Conservation (phyloP, 2,888 invertebrate species). For the Ophioninae sp. region DNA sequence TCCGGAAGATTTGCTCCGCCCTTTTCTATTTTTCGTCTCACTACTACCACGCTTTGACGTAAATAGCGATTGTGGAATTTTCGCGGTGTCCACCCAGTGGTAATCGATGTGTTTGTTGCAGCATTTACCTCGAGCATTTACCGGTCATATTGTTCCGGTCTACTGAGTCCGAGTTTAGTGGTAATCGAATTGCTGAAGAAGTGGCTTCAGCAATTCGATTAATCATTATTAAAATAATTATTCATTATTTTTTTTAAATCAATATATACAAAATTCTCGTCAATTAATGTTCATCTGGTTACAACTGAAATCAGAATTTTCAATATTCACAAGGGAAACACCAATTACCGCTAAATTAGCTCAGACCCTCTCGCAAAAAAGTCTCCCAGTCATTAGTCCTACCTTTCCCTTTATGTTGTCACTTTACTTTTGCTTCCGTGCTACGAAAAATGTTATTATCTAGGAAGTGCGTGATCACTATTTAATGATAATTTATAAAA, state of each 20-base stretch:
- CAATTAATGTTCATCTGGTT: neutral
- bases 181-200: no score
- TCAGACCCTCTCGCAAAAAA: neutral
- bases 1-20: no score
- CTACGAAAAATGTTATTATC: conserved; percentile 10
- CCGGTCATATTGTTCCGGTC: no score
- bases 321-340: neutral
- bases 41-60: no score
- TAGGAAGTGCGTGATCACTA: conserved; percentile 19
- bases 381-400: neutral
- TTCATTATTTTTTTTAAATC: neutral
- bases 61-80: no score
- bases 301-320: neutral
- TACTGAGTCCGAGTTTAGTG: no score
- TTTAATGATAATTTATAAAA: conserved; percentile 35
- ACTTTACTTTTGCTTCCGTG: neutral
- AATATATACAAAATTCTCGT: neutral
- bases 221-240: neutral
- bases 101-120: no score
- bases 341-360: neutral
- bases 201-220: no score
- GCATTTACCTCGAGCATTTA: no score
- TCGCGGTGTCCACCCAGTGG: no score
- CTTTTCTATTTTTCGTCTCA: no score
- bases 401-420: neutral